Evolutionary conservation across 2,113 vertebrate genomes (phyloP), one percentile per base, ranked within the genome.

Genomic region (Gila orcuttii): DNA sequence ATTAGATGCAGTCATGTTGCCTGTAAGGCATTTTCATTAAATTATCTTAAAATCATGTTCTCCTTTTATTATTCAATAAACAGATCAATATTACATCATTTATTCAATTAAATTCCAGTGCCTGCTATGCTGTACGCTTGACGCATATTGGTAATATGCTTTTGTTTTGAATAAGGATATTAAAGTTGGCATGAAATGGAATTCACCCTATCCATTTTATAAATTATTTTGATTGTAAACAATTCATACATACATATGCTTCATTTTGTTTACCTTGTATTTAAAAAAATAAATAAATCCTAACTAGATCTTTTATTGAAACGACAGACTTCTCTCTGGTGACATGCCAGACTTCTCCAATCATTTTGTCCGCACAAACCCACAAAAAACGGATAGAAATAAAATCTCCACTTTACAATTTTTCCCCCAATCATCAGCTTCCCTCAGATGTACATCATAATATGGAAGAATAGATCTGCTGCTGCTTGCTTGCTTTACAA

Each of bases 41-140:
- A 52, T 52, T 64, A 82, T 19, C 36, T 11, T 6, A 42, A 62
- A 79, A 79, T 60, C 33, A 42, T 79, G 55, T 39, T 79, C 13
- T 79, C 11, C 50, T 13, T 21, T 36, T 36, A 42, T 42, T 42
- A 71, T 42, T 71, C 10, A 71, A 71, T 42, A 42, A 42, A 71
- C 36, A 23, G 42, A 75, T 75, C 42, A 28, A 47, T 75, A 28
- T 75, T 75, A 25, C 42, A 74, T n/a, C 3, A 28, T 15, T 25
- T 50, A 45, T 75, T 75, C 12, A 47, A 36, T 69, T 36, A 21
- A 69, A 71, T n/a, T n/a, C 9, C 10, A 15, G 71, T 6, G 6
- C 42, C 23, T 8, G 23, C 42, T 74, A n/a, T 74, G 71, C 71
- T 47, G 23, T 47, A 42, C 71, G 6, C 21, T n/a, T 74, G 71